phyloP scores from a whole-genome alignment of 2,797 vertebrate species.

The Brachyrhaphis roseni region DNA sequence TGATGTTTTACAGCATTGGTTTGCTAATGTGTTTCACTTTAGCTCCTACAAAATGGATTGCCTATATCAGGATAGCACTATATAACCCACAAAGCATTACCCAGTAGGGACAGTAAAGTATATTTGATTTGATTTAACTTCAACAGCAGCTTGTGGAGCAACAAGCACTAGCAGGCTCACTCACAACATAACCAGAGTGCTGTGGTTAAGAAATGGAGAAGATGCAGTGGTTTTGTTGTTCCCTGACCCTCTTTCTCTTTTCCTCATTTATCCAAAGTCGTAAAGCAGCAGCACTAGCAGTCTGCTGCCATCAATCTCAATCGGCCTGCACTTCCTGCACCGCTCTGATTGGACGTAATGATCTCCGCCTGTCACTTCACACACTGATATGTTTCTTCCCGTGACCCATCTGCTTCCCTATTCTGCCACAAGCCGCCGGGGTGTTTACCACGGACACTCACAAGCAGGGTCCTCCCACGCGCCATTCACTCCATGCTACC shows the following conservation, averaged over 20 bases:
- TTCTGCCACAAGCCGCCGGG: constrained; percentile 62
- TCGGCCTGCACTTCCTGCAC: constrained; percentile 69
- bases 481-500: constrained; percentile 37
- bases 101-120: background rate
- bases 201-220: constrained; percentile 56
- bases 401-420: constrained; percentile 72
- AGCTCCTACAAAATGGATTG: constrained; percentile 1
- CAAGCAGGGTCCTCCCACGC: constrained; percentile 69
- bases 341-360: constrained; percentile 78
- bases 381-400: constrained; percentile 67
- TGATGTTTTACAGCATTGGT: background rate
- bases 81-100: constrained; percentile 3
- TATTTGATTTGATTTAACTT: background rate
- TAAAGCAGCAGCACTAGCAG: constrained; percentile 55
- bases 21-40: background rate
- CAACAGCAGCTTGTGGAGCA: constrained; percentile 1
- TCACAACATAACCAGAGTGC: constrained; percentile 26
- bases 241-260: constrained; percentile 56
- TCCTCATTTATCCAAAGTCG: constrained; percentile 75
- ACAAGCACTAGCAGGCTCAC: constrained; percentile 3
- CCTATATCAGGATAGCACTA: background rate
- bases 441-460: constrained; percentile 60
- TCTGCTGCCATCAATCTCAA: constrained; percentile 74
- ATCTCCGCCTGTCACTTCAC: constrained; percentile 75
- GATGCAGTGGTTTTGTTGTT: constrained; percentile 68